Percentiles rank a stretch among this genome's conserved stretches.
phyloP scores from a whole-genome alignment of 2,797 vertebrate genomes.

The Myripristis jacobus region DNA sequence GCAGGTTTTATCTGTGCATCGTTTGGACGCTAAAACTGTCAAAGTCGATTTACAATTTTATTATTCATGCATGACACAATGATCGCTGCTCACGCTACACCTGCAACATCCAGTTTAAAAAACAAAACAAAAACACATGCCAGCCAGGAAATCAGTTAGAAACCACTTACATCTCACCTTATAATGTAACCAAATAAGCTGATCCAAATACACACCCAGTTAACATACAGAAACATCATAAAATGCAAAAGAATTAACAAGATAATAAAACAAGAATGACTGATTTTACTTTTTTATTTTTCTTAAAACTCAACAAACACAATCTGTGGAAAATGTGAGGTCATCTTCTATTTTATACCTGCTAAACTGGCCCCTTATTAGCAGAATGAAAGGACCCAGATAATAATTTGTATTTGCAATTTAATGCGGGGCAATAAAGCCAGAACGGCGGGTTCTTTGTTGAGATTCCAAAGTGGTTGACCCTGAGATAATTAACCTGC shows the following conservation, averaged over 20 bases:
- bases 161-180: not conserved
- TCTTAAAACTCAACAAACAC: conserved; percentile 38
- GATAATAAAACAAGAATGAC: not conserved
- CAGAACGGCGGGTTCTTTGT: conserved; percentile 72
- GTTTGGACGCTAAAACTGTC: not conserved
- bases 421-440: conserved; percentile 80
- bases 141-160: not conserved
- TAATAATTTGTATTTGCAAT: conserved; percentile 79
- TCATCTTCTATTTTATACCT: conserved; percentile 40
- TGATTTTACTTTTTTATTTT: conserved; percentile 19
- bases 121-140: no score
- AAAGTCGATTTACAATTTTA: not conserved
- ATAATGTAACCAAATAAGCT: no score
- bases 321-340: conserved; percentile 22
- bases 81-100: not conserved
- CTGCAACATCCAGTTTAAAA: not conserved
- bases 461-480: conserved; percentile 76
- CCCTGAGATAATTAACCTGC: conserved; percentile 87
- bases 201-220: no score
- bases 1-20: conserved; percentile 10
- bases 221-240: not conserved
- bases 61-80: conserved; percentile 1
- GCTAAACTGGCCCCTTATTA: conserved; percentile 62
- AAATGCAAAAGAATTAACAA: not conserved
- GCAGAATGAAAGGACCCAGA: conserved; percentile 63